Base-by-base conservation (phyloP, 2,888 invertebrate genomes). In the Lottia scabra region DNA sequence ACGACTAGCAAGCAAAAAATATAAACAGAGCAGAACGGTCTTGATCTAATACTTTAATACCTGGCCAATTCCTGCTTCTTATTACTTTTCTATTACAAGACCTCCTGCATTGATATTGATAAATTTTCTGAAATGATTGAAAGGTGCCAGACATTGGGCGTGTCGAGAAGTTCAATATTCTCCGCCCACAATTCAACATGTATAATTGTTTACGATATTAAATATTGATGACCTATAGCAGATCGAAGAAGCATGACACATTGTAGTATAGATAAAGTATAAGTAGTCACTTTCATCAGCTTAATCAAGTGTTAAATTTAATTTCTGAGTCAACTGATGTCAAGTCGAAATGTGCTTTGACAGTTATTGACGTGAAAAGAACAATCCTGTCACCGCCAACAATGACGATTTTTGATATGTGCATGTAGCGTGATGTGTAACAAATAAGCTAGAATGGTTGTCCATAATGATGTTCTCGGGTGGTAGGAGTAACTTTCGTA, bases 301-400 rank as follows among this genome's bases (percentile, higher is more conserved):
- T 19, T 56, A 56, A 13, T 56, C 56, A 13, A 23, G 56, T 23
- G 56, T 56, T 56, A 56, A 56, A 56, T 56, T 23, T 13, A 56
- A 56, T 56, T 56, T 10, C 23, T 12, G 19, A 19, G 56, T 19
- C 23, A 56, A 23, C 56, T 19, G 19, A 23, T 56, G 19, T 23
- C 23, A 56, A 23, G 56, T 10, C 23, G 56, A 56, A 56, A 8
- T n/a, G 19, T 56, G 23, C 56, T 23, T 23, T 56, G 56, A 56
- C 56, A 56, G 56, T 23, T 56, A 56, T 56, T 56, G 56, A 56
- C 23, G 56, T 56, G 13, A 56, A 56, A 56, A 23, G 56, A 56
- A 56, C 56, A 56, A 13, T 56, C 56, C 19, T 56, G 23, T 23
- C 12, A 56, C 19, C 8, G 19, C 23, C 19, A 56, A 23, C 56